Base-by-base conservation (phyloP, 2,888 invertebrate species). In the Caenorhabditis sulstoni region DNA sequence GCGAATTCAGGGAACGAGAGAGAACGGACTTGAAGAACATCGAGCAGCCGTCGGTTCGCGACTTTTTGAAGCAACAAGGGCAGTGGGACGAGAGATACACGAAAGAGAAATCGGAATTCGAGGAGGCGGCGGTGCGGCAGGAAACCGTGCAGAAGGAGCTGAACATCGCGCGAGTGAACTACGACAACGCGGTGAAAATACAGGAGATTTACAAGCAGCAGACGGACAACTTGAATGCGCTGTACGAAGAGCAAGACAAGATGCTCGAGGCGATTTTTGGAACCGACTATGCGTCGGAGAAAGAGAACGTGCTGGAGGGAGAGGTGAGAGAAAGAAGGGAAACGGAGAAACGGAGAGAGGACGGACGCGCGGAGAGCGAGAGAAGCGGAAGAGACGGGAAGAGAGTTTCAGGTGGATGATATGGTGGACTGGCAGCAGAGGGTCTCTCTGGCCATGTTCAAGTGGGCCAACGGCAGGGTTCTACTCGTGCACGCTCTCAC, bases 371-470 rank as follows among this genome's bases (percentile, higher is more conserved):
- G n/a, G n/a, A n/a, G n/a, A n/a, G 3, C 8, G 47, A 16, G 47
- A 18, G 3, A 20, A 37, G 16, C n/a, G 16, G 18, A n/a, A 47
- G 5, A 8, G 20, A n/a, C n/a, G n/a, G 0, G 45, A 1, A 8
- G 14, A 16, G 14, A 18, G 29, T 37, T 57, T 16, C 45, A 84
- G 84, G 88, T 92, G 53, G 92, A 92, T 82, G 87, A 90, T 39
- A 85, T 91, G 55, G 86, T 91, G 74, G 92, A 92, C 67, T 91
- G 91, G 87, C 91, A 92, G 80, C 91, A 91, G 82, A 84, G 91
- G 41, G 91, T 93, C 14, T 90, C 91, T 8, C 90, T 92, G 78
- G 92, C 92, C 18, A 91, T 92, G 83, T 92, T 92, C 89, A 92
- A 92, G 71, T 88, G 88, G 88, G 85, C 87, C 5, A 88, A 88